These are phyloP conservation scores for Rhincodon typus DNA, from an alignment of 2,797 vertebrate species.

Conservation along the genomic window DNA sequence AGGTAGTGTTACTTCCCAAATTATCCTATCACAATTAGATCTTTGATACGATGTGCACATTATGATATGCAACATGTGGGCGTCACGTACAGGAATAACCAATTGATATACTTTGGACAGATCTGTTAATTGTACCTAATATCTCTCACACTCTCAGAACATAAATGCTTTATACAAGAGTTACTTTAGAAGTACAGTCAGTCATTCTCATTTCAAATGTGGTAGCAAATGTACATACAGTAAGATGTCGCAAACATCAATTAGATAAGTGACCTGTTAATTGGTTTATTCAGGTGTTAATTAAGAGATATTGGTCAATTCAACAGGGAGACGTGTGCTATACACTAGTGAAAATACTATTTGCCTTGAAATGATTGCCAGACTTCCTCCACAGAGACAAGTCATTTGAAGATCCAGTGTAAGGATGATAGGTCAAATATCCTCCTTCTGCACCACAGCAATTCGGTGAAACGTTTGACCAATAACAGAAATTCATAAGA, in stretches of 20 bases:
- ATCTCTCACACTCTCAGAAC: background rate
- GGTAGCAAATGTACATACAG: background rate
- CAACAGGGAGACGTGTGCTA: background rate
- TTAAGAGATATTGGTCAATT: background rate
- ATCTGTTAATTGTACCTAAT: background rate
- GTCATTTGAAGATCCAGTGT: no score
- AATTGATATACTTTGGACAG: background rate
- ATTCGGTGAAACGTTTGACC: background rate
- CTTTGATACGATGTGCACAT: background rate
- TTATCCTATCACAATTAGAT: background rate
- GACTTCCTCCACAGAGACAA: no score
- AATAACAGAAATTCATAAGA: background rate
- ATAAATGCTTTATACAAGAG: background rate
- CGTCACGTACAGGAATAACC: background rate
- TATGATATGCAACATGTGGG: background rate
- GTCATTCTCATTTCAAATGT: background rate
- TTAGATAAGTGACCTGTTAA: background rate
- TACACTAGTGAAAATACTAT: background rate
- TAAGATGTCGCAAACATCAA: background rate
- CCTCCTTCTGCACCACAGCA: no score
- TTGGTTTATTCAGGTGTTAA: background rate
- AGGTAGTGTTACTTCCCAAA: background rate
- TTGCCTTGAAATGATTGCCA: background rate
- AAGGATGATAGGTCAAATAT: no score
- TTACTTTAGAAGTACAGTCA: background rate